These are phyloP conservation scores for Lacanobia oleracea DNA, from an alignment of 2,888 invertebrate species.

Conservation along the genomic window DNA sequence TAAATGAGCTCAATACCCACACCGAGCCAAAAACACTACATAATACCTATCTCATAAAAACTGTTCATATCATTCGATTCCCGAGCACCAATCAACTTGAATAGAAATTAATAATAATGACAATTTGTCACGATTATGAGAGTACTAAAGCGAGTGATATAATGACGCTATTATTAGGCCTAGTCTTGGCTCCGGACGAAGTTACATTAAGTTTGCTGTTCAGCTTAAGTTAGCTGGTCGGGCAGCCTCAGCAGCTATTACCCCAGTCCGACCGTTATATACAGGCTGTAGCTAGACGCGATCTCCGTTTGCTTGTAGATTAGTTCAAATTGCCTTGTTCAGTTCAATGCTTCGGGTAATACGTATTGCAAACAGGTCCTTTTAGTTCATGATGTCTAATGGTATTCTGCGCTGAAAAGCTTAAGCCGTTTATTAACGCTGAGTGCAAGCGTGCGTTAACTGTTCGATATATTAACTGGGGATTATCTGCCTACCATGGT, in stretches of 20 bases:
- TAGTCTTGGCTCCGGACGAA: slow-evolving; percentile 69
- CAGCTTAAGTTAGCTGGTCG: slow-evolving; percentile 77
- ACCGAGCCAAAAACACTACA: neutral
- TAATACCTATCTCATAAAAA: slow-evolving; percentile 11
- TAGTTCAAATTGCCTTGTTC: slow-evolving; percentile 79
- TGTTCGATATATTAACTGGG: slow-evolving; percentile 42
- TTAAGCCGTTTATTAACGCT: slow-evolving; percentile 63
- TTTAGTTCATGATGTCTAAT: slow-evolving; percentile 68
- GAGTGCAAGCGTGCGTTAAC: slow-evolving; percentile 55
- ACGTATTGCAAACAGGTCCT: slow-evolving; percentile 75
- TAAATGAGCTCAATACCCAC: slow-evolving; percentile 16
- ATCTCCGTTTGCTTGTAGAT: slow-evolving; percentile 74
- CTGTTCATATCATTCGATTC: slow-evolving; percentile 5
- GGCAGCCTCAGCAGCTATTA: slow-evolving; percentile 69
- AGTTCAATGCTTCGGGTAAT: slow-evolving; percentile 77
- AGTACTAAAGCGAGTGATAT: slow-evolving; percentile 63
- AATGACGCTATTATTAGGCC: slow-evolving; percentile 72
- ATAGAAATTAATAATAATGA: slow-evolving; percentile 41
- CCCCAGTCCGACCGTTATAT: slow-evolving; percentile 59
- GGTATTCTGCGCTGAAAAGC: slow-evolving; percentile 56
- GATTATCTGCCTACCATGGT: slow-evolving; percentile 30
- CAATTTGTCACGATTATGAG: slow-evolving; percentile 49
- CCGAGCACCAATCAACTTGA: slow-evolving; percentile 27
- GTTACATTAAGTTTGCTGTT: slow-evolving; percentile 81
- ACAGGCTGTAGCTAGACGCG: slow-evolving; percentile 56